Evolutionary conservation across 2,797 vertebrate species (phyloP).

Genomic region (Gymnoscopelus microlampas): DNA sequence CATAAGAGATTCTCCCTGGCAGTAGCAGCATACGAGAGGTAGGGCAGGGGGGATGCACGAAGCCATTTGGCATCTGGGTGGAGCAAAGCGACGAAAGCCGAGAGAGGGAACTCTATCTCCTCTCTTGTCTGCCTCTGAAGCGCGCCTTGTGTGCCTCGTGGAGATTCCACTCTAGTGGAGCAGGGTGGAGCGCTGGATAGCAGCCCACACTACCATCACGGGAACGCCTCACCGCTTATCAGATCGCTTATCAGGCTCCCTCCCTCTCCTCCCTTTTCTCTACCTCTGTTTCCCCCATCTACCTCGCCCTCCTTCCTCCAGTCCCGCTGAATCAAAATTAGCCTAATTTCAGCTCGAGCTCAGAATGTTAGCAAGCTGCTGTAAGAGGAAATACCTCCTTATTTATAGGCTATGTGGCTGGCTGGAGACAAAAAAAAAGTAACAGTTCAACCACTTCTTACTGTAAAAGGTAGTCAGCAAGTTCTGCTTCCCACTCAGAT

Average conservation of each 20-base stretch:
- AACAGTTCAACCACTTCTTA: not conserved
- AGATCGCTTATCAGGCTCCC: constrained; percentile 54
- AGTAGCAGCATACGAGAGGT: constrained; percentile 43
- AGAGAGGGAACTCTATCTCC: constrained; percentile 59
- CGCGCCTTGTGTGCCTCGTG: constrained; percentile 19
- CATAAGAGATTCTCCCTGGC: constrained; percentile 43
- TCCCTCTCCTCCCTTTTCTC: constrained; percentile 37
- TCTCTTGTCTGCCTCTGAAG: constrained; percentile 32
- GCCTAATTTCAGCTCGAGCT: constrained; percentile 22
- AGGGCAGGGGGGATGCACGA: constrained; percentile 37
- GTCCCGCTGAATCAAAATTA: constrained; percentile 15
- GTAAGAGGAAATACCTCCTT: not conserved
- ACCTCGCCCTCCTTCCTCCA: constrained; percentile 14
- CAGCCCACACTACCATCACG: constrained; percentile 57
- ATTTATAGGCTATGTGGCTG: no score
- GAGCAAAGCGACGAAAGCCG: constrained; percentile 42
- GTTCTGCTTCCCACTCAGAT: not conserved
- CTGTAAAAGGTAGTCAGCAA: not conserved
- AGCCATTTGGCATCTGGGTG: constrained; percentile 52
- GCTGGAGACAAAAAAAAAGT: no score
- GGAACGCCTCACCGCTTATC: constrained; percentile 72
- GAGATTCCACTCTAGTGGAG: constrained; percentile 44
- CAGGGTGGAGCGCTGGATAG: constrained; percentile 39
- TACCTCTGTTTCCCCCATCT: constrained; percentile 3
- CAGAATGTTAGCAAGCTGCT: not conserved